Base-by-base conservation (phyloP, 2,888 invertebrate genomes). In the Melanchra persicariae region DNA sequence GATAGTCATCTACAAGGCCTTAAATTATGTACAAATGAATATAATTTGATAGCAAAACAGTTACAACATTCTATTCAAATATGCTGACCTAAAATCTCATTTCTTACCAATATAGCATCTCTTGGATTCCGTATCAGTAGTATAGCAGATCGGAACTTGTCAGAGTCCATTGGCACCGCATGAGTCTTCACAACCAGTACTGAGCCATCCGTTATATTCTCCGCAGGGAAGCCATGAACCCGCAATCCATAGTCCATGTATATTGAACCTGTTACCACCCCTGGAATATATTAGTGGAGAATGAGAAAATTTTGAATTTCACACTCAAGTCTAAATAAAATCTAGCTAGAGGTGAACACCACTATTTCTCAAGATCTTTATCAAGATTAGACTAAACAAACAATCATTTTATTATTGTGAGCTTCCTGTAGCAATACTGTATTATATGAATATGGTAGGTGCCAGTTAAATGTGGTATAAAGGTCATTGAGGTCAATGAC, bases 141-240 rank as follows among this genome's bases (percentile, higher is more conserved):
- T 64, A 98, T 96, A 1, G 98, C 98, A 69, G 97, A 97, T 68
- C 96, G 92, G 88, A 97, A 98, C 57, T 96, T 96, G 63, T 93
- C 91, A 0, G 94, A 93, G 7, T 94, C 94, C 0, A 97, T 94
- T 8, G 98, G 98, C 92, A 97, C 97, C 88, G 98, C 98, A 90
- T 98, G 98, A 0, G 98, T 98, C 92, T 98, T 98, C 40, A 98
- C 97, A 19, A 98, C 97, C 69, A 98, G 93, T 10, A 98, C 98
- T 15, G 98, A 97, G 43, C 97, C 97, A 91, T 98, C 98, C 5
- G 96, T 96, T 1, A 98, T 96, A 89, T 97, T 97, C 91, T 98
- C 98, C 0, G 97, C 98, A 0, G 98, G 98, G 89, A 98, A 98
- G 0, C 98, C 98, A 85, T 98, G 98, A 87, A 97, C 97, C 79